Base-by-base conservation (phyloP, 2,113 vertebrate genomes). In the Scortum barcoo region DNA sequence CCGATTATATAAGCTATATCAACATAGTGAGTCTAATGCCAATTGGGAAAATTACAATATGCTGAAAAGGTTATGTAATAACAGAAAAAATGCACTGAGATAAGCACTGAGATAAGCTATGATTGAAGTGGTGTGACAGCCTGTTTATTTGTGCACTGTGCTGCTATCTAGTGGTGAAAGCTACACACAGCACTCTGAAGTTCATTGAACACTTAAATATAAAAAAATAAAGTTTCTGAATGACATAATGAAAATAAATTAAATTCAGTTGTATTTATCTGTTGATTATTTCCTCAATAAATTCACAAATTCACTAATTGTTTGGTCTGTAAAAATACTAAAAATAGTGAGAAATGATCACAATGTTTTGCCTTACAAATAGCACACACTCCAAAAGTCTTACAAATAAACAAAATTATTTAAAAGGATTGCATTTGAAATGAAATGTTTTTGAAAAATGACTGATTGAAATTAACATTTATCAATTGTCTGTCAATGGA, bases 81-180 rank as follows among this genome's bases (percentile, higher is more conserved):
- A 38, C 3, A 65, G 46, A 42, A 46, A 61, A 71, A 57, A 20
- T 3, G 2, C 3, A 13, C 13, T 74, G 6, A 51, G 51, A 71
- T 57, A 20, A 3, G 2, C 3, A 13, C 13, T 74, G 6, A 51
- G 51, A 24, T 8, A 9, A 16, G 44, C 20, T 16, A 19, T 61
- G 48, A 26, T 22, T 7, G 2, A 53, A 53, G 14, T 7, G 4
- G 36, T 56, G 36, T 1, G 26, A 22, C 33, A 26, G 10, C 26
- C 11, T 46, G 9, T 36, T 42, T 12, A 6, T 12, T 8, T 44
- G 24, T 50, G 50, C 14, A 46, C 16, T 74, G 30, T 90, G 58
- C 78, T 87, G 61, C 81, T 81, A 88, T 72, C 89, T 91, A 75
- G 40, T 77, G 80, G 78, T 48, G 3, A 53, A 22, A 28, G 33